These are phyloP conservation scores for Pseudomugil gertrudae DNA, from an alignment of 2,797 vertebrate genomes.

Conservation along the genomic window DNA sequence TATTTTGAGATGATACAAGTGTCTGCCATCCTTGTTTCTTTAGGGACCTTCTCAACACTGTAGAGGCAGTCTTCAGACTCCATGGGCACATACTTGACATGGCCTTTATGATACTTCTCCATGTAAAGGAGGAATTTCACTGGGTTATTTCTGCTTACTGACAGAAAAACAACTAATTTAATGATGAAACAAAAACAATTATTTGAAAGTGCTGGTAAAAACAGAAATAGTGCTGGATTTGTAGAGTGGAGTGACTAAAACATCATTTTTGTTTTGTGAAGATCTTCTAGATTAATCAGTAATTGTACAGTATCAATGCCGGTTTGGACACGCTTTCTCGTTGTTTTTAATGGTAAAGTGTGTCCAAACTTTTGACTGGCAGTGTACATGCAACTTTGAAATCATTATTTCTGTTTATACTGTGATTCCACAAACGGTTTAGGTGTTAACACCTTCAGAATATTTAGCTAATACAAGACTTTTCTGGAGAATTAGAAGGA, in stretches of 20 bases:
- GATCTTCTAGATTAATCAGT: not conserved
- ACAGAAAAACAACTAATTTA: constrained; percentile 42
- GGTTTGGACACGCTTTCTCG: no score
- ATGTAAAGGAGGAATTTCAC: constrained; percentile 70
- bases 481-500: no score
- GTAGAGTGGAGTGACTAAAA: not conserved
- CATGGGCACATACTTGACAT: constrained; percentile 77
- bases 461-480: not conserved
- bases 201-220: constrained; percentile 19
- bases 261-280: not conserved
- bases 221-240: no score
- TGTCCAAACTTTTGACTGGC: no score
- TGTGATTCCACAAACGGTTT: constrained; percentile 6
- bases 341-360: no score
- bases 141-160: constrained; percentile 57
- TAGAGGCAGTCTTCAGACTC: constrained; percentile 67
- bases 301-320: constrained; percentile 2
- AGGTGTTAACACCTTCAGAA: constrained; percentile 4
- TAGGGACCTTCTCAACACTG: constrained; percentile 59
- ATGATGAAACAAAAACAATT: constrained; percentile 28
- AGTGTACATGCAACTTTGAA: no score
- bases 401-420: no score
- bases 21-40: constrained; percentile 59
- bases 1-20: constrained; percentile 61
- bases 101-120: constrained; percentile 70